phyloP scores from a whole-genome alignment of 1,140 invertebrate genomes.

The Drosophila mayri region DNA sequence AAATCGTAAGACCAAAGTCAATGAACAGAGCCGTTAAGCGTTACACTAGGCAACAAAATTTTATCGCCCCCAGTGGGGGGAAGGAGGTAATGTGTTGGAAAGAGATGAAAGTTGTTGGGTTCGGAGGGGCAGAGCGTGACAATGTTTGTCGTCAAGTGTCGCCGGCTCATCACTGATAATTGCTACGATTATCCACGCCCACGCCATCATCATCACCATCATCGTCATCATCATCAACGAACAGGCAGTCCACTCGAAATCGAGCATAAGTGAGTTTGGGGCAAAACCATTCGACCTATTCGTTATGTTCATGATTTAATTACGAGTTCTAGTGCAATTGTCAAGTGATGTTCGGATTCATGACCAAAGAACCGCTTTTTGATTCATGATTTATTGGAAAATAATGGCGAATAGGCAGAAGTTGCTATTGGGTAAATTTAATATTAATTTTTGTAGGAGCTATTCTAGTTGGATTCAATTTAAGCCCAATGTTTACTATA shows the following conservation, averaged over 20 bases:
- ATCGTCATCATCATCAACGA: slow-evolving; percentile 23
- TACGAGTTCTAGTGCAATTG: slow-evolving; percentile 33
- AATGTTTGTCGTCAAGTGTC: slow-evolving; percentile 74
- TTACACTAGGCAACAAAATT: slow-evolving; percentile 78
- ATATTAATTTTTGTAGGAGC: background rate
- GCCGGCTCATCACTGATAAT: slow-evolving; percentile 65
- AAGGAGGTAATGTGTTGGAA: background rate
- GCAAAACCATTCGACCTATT: slow-evolving; percentile 9
- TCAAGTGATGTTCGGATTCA: slow-evolving; percentile 23
- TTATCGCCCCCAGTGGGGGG: slow-evolving; percentile 61
- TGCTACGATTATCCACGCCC: slow-evolving; percentile 65
- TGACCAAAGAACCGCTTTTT: background rate
- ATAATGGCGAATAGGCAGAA: background rate
- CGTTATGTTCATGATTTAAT: slow-evolving; percentile 66
- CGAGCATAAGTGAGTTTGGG: slow-evolving; percentile 5
- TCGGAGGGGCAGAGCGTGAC: slow-evolving; percentile 32
- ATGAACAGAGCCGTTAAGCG: slow-evolving; percentile 77
- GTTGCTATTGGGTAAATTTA: background rate
- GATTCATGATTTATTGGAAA: slow-evolving; percentile 1
- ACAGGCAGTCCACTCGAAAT: slow-evolving; percentile 18
- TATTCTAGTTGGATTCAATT: background rate
- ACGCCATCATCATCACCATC: slow-evolving; percentile 31
- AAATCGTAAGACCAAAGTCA: slow-evolving; percentile 71
- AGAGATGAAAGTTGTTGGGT: background rate
- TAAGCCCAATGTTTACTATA: background rate